phyloP scores from a whole-genome alignment of 2,797 vertebrate genomes.

The Echeneis naucrates region DNA sequence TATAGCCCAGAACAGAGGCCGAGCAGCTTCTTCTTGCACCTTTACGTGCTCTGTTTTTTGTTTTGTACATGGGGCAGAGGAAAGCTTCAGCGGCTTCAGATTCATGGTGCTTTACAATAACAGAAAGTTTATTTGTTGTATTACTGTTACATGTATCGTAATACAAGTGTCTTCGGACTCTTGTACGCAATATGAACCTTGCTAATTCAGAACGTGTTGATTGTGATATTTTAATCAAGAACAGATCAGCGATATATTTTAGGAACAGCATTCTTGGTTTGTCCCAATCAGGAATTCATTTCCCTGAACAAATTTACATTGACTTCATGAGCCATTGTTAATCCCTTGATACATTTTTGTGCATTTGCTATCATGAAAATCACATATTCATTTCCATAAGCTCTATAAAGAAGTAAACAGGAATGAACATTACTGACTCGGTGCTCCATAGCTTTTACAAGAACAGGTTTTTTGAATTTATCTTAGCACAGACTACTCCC shows the following conservation, averaged over 20 bases:
- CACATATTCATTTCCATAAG: neutral
- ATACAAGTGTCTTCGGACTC: neutral
- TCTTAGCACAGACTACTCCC: slow-evolving; percentile 22
- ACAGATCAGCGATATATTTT: neutral
- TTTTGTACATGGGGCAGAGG: slow-evolving; percentile 29
- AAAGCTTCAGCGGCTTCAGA: slow-evolving; percentile 43
- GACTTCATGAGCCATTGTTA: neutral
- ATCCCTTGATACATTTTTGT: neutral
- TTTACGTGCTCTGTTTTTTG: slow-evolving; percentile 40
- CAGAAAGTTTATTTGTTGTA: too few species aligned
- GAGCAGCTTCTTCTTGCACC: slow-evolving; percentile 47
- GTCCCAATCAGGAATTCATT: neutral
- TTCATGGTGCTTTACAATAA: slow-evolving; percentile 20
- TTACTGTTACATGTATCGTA: too few species aligned
- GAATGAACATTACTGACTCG: neutral
- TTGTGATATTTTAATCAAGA: neutral
- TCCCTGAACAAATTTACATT: neutral
- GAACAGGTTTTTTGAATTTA: slow-evolving; percentile 27
- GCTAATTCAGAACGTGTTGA: slow-evolving; percentile 8
- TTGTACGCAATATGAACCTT: neutral
- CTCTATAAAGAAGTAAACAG: slow-evolving; percentile 1
- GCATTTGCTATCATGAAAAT: slow-evolving; percentile 1
- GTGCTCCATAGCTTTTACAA: slow-evolving; percentile 8
- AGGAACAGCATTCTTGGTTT: neutral
- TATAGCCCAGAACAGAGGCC: slow-evolving; percentile 76